A percentile compares a stretch with the other conserved stretches of the same genome.
Conservation (phyloP, 2,797 vertebrate genomes). For the Enteromius paludinosus region DNA sequence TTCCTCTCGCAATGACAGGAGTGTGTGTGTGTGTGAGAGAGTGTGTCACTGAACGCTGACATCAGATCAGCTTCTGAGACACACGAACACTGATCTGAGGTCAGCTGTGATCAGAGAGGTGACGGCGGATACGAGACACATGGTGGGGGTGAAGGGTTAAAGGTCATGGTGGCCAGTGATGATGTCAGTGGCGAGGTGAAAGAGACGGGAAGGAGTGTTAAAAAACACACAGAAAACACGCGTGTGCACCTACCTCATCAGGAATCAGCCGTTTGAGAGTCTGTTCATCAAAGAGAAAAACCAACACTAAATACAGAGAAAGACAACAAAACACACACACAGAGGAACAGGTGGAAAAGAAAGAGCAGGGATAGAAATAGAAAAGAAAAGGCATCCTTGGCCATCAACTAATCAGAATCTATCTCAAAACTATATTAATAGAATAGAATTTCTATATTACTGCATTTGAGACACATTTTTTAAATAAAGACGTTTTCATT, state of each 20-base stretch:
- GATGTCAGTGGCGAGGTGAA: background rate
- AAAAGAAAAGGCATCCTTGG: background rate
- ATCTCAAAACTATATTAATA: background rate
- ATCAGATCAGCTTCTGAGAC: background rate
- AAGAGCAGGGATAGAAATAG: background rate
- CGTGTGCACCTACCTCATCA: conserved; percentile 80
- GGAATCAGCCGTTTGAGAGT: conserved; percentile 84
- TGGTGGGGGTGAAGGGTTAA: conserved; percentile 13
- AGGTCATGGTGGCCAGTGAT: background rate
- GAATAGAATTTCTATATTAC: background rate
- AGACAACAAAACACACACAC: too few relatives aligned
- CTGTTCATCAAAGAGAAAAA: conserved; percentile 63
- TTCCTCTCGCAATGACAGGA: background rate
- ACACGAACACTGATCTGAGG: conserved; percentile 8
- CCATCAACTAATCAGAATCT: background rate
- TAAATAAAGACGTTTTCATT: background rate
- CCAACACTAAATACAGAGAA: conserved; percentile 36
- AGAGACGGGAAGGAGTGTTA: background rate
- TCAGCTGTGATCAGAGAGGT: background rate
- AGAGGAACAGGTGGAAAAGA: background rate
- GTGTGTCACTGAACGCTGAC: background rate
- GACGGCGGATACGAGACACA: background rate
- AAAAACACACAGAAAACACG: conserved; percentile 18
- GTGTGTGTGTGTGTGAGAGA: background rate
- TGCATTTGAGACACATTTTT: background rate